Evolutionary conservation across 1,140 invertebrate genomes (phyloP).

Genomic region (Euwallacea similis): DNA sequence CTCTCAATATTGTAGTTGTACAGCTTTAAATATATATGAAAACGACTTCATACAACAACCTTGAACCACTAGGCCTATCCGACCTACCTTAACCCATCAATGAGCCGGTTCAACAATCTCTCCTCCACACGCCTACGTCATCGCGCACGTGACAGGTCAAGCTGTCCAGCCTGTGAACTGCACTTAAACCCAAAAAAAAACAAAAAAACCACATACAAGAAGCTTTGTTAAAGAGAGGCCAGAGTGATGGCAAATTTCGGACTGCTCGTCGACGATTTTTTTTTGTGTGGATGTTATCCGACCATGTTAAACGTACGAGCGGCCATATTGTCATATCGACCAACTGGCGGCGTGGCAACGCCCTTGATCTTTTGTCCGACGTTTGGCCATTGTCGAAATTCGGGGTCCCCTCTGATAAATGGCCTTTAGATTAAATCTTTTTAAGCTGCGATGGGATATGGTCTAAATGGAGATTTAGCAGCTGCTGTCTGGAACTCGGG

Average conservation of each 20-base stretch:
- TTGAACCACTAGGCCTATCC: background rate
- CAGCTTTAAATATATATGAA: no score
- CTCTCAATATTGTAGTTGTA: no score
- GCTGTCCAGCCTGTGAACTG: background rate
- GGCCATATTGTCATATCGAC: slow-evolving; percentile 39
- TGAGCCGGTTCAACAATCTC: slow-evolving; percentile 15
- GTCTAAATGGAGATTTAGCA: slow-evolving; percentile 26
- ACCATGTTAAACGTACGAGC: slow-evolving; percentile 12
- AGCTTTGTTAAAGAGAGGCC: slow-evolving; percentile 1
- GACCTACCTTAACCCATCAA: slow-evolving; percentile 23
- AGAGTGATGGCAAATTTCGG: slow-evolving; percentile 26
- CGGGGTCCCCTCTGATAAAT: slow-evolving; percentile 16
- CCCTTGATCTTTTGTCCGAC: slow-evolving; percentile 34
- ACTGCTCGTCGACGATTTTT: slow-evolving; percentile 29
- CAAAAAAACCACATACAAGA: background rate
- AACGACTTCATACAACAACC: background rate
- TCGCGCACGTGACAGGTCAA: slow-evolving; percentile 13
- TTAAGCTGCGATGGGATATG: slow-evolving; percentile 26
- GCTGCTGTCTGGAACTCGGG: slow-evolving; percentile 22
- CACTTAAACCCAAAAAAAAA: background rate
- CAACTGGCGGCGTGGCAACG: slow-evolving; percentile 38
- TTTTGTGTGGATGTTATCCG: slow-evolving; percentile 32
- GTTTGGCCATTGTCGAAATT: slow-evolving; percentile 29
- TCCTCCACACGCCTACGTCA: slow-evolving; percentile 3
- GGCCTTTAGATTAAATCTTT: slow-evolving; percentile 33